phyloP scores from a whole-genome alignment of 2,797 vertebrate genomes.

The Schizopygopsis pylzovi region DNA sequence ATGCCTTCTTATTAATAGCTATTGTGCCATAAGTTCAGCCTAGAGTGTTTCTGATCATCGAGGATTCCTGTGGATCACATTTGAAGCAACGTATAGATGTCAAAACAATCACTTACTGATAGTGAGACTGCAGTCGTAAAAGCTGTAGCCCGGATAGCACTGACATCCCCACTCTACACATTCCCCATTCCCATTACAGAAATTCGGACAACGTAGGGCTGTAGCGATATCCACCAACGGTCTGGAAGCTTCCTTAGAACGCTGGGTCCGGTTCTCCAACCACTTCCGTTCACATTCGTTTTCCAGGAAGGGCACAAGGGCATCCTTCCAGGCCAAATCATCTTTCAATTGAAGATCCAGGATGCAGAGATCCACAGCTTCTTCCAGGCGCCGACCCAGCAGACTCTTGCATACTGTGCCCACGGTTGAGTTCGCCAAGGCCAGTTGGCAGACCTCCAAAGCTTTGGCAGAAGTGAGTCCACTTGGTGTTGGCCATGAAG shows the following conservation, averaged over 20 bases:
- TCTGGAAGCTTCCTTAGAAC: slow-evolving; percentile 44
- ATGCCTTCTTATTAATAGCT: background rate
- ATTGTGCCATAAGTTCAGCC: background rate
- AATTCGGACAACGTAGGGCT: slow-evolving; percentile 76
- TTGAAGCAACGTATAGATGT: background rate
- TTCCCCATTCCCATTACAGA: slow-evolving; percentile 76
- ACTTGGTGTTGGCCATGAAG: slow-evolving; percentile 78
- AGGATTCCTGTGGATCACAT: background rate
- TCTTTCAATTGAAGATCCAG: slow-evolving; percentile 84
- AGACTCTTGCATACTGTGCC: slow-evolving; percentile 70
- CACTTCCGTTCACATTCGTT: slow-evolving; percentile 84
- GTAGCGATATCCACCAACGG: slow-evolving; percentile 60
- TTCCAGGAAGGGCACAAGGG: slow-evolving; percentile 78
- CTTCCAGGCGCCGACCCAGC: slow-evolving; percentile 74
- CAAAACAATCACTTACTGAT: slow-evolving; percentile 71
- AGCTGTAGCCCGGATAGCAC: slow-evolving; percentile 76
- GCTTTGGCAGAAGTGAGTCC: slow-evolving; percentile 73
- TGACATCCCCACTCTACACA: slow-evolving; percentile 81
- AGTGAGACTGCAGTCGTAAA: slow-evolving; percentile 78
- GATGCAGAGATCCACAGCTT: slow-evolving; percentile 77
- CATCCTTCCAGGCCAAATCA: slow-evolving; percentile 75
- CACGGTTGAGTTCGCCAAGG: slow-evolving; percentile 76
- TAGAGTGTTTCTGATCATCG: background rate
- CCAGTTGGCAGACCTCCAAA: slow-evolving; percentile 70
- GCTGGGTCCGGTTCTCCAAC: slow-evolving; percentile 71